Percentiles rank a stretch among this genome's conserved stretches.
phyloP scores from a whole-genome alignment of 2,113 vertebrate species.

The Papio anubis region DNA sequence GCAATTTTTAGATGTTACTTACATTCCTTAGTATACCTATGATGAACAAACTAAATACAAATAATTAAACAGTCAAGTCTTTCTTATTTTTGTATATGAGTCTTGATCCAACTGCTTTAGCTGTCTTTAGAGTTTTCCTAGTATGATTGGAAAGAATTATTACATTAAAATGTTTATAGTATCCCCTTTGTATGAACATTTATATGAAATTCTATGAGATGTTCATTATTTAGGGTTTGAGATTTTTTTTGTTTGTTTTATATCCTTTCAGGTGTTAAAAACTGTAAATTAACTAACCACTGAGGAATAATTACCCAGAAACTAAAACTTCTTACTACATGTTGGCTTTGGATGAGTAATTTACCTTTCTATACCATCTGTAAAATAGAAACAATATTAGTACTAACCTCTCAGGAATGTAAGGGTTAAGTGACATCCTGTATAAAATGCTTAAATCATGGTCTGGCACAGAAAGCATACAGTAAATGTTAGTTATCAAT shows the following conservation, averaged over 20 bases:
- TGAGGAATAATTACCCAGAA: not conserved
- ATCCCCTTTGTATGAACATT: not conserved
- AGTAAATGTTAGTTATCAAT: not conserved
- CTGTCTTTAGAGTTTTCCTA: not conserved
- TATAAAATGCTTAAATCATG: not conserved
- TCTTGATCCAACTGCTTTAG: not conserved
- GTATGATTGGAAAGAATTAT: not conserved
- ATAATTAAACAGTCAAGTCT: not conserved
- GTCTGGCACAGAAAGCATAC: not conserved
- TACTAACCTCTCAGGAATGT: not conserved
- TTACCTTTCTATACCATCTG: not conserved
- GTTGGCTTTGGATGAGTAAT: not conserved
- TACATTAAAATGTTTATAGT: not conserved
- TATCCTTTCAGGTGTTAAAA: not conserved
- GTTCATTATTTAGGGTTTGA: not conserved
- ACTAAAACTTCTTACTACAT: not conserved
- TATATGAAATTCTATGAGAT: not conserved
- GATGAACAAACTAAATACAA: not conserved
- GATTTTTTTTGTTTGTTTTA: not conserved
- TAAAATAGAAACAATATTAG: not conserved
- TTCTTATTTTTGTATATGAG: not conserved
- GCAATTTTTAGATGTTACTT: not conserved
- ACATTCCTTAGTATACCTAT: not conserved
- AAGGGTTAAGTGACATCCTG: not conserved
- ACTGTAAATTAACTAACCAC: not conserved